phyloP scores from a whole-genome alignment of 2,113 vertebrate species.

The Limnothrissa miodon region DNA sequence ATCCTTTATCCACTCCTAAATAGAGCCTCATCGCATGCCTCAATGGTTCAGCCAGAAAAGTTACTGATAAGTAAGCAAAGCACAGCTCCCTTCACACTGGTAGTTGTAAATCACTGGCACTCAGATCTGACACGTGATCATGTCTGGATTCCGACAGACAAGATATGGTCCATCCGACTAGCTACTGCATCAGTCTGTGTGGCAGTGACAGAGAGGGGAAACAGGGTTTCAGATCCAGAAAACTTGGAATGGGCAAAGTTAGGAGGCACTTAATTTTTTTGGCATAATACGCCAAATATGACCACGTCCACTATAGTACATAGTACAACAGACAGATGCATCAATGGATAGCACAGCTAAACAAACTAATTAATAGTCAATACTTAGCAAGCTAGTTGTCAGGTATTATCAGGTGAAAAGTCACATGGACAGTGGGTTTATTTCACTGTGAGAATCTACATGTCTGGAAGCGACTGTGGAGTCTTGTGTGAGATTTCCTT shows the following conservation, averaged over 20 bases:
- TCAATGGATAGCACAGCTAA: neutral
- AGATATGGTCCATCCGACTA: constrained; percentile 34
- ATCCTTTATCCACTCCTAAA: neutral
- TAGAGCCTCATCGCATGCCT: neutral
- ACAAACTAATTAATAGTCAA: too few relatives aligned
- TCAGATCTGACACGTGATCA: constrained; percentile 4
- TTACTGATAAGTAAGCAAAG: neutral
- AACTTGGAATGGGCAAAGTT: neutral
- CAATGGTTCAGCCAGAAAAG: neutral
- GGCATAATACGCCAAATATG: neutral
- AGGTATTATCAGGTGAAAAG: neutral
- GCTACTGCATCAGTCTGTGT: neutral
- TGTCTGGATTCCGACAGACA: constrained; percentile 20
- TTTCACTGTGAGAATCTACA: too few relatives aligned
- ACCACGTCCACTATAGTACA: neutral
- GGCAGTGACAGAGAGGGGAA: neutral
- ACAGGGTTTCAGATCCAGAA: neutral
- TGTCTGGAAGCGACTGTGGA: too few relatives aligned
- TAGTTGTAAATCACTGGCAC: constrained; percentile 4
- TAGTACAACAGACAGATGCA: neutral
- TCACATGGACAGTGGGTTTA: neutral
- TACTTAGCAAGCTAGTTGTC: too few relatives aligned
- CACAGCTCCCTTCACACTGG: constrained; percentile 3
- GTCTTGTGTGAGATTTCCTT: too few relatives aligned
- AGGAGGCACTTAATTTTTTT: neutral